Evolutionary conservation across 1,140 invertebrate genomes (phyloP).

Genomic region (Drosophila sp.): DNA sequence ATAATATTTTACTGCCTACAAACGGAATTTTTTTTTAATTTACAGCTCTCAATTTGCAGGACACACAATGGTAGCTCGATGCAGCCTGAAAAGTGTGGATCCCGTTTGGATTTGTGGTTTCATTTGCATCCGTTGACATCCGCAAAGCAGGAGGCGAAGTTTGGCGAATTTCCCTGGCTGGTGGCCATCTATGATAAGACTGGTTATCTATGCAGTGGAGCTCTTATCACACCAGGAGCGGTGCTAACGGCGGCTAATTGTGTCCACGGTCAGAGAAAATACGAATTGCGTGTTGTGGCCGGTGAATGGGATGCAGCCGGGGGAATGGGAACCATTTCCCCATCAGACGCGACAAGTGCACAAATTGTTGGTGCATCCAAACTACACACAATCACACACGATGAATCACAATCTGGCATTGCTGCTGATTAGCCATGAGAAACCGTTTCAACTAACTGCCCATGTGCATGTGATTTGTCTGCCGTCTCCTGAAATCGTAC

Average conservation of each 20-base stretch:
- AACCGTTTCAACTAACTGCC: constrained; percentile 36
- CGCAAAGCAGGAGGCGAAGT: constrained; percentile 57
- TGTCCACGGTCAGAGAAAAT: constrained; percentile 13
- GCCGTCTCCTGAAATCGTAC: constrained; percentile 45
- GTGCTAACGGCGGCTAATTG: constrained; percentile 60
- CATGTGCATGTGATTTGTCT: constrained; percentile 60
- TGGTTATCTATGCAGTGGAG: constrained; percentile 63
- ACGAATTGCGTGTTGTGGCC: constrained; percentile 45
- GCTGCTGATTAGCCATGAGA: constrained; percentile 29
- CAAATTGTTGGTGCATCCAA: constrained; percentile 55
- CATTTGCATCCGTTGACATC: constrained; percentile 55
- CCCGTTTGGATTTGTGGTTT: constrained; percentile 50
- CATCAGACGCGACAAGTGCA: constrained; percentile 47
- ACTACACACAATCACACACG: constrained; percentile 49
- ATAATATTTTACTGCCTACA: too few species aligned
- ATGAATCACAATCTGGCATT: constrained; percentile 55
- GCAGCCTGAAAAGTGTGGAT: constrained; percentile 34
- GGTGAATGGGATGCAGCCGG: constrained; percentile 69
- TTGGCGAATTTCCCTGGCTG: constrained; percentile 68
- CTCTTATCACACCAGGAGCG: constrained; percentile 45
- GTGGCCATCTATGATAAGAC: constrained; percentile 39
- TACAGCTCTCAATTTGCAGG: constrained; percentile 10
- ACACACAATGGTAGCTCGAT: background rate
- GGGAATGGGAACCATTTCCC: constrained; percentile 48
- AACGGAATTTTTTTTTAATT: background rate